Evolutionary conservation across 1,140 invertebrate genomes (phyloP), one percentile per base, ranked within the genome.

Genomic region (Pachyrhynchus sulphureomaculatus): DNA sequence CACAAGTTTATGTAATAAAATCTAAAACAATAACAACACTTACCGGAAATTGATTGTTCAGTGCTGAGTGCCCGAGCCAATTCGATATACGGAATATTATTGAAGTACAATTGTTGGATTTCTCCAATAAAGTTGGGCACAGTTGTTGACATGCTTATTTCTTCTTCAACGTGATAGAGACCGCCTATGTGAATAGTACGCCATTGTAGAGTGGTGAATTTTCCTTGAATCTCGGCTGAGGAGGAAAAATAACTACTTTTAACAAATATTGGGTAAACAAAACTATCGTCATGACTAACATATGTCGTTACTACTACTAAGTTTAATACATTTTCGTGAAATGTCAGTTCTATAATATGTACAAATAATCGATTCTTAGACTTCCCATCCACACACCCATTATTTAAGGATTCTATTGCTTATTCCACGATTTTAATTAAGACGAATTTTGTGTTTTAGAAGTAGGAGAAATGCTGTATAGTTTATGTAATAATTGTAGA

Each of bases 41-140:
- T 47, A 29, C 81, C 80, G 15, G 78, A 75, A 34, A 83, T 80
- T 39, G 78, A 74, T 63, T 77, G 72, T 47, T 71, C 75, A 12
- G 67, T 72, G 33, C 71, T 74, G 1, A 73, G 64, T 10, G 75
- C 70, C 6, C 71, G 57, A 0, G 90, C 90, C 71, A 92, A 80
- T 66, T 94, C 91, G 69, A 95, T 88, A 70, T 90, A 91, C 48
- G 84, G 82, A 66, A 89, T 86, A 9, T 90, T 89, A 76, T 97
- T 98, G 78, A 96, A 92, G 62, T 91, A 86, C 68, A 97, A 90
- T 68, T 95, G 93, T 77, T 96, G 94, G 68, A 98, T 86, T 70
- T 92, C 87, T 0, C 95, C 95, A 10, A 93, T 85, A 71, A 96
- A 96, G 68, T 91, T 91, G 0, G 89, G 87, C 65, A 88, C 78